Base-by-base conservation (phyloP, 2,113 vertebrate genomes). In the Perognathus longimembris region DNA sequence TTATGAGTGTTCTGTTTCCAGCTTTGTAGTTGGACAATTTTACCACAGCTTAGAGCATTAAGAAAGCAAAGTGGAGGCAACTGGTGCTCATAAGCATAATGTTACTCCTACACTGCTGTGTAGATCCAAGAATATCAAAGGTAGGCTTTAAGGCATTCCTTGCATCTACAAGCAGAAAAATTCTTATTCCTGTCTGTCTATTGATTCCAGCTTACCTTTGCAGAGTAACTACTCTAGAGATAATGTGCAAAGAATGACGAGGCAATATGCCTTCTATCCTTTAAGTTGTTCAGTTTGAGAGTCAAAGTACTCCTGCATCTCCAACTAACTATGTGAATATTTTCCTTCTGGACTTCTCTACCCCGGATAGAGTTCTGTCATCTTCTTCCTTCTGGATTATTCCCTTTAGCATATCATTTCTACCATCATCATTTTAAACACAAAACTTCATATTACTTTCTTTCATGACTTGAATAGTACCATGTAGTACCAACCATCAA, bases 361-460 rank as follows among this genome's bases (percentile, higher is more conserved):
- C 0, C 40, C 18, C 18, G 66, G 36, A 54, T 54, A 54, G 10
- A 5, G 22, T 12, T 7, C 0, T 30, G 36, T 59, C 32, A 17
- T 36, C 18, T 64, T 42, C 54, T 28, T 79, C 67, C 50, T 50
- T 32, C 1, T 93, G 80, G 15, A 34, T 2, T 82, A 18, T 21
- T 50, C 69, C 42, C 17, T 85, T 85, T 54, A 54, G 50, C 50
- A 54, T 54, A 54, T 54, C 50, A 8, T 54, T 18, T 14, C 50
- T 54, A 79, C 32, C 78, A 21, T 78, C 40, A 40, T 83, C 26
- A 73, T 50, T 76, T 54, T n/a, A 82, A 93, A 88, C 14, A 54
- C 10, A 70, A 77, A 91, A 71, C 3, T 7, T 70, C 3, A 42
- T 14, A 18, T 24, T 40, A 75, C 22, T 85, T 78, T 4, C 9